Base-by-base conservation (phyloP, 2,797 vertebrate genomes). In the Spatula versicolor region DNA sequence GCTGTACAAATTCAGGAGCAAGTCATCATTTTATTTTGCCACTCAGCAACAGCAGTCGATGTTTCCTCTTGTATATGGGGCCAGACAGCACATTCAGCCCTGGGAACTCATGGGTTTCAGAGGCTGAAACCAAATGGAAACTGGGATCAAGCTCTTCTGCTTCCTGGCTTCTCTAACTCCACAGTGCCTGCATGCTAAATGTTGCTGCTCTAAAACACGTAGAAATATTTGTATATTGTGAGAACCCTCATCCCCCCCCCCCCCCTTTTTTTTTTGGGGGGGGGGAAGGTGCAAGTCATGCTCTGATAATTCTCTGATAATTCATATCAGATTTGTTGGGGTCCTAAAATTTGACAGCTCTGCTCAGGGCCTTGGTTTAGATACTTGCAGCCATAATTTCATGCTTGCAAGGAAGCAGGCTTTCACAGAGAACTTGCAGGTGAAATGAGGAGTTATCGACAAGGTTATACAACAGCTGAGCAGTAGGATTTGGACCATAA, bases 391-490 rank as follows among this genome's bases (percentile, higher is more conserved):
- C 23, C 1, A 1, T 28, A 76, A 23, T 39, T 58, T 33, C 62
- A 58, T 1, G 35, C 41, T 90, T 62, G 41, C 33, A 86, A 46
- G 30, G 77, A 78, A 89, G 45, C 28, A 67, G 58, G 62, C 74
- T 79, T 96, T 90, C 43, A 76, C 46, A 48, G 4, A 48, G 4
- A 75, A 86, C 20, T 92, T 69, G 52, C 55, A 88, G 83, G 90
- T 90, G 77, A 90, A 88, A 95, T n/a, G 52, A 84, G 19, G 56
- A 92, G 90, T 93, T 91, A 92, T 39, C 46, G 17, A 55, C 71
- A 91, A 90, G 55, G 80, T 95, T 86, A 86, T 68, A 56, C 31
- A 93, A 48, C 52, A 94, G 77, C 77, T 82, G 80, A 96, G 55
- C 83, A 84, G 43, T 64, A 82, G 43, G 19, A 46, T 62, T 91